Percentiles rank a stretch among this genome's conserved stretches.
Conservation (phyloP, 2,113 vertebrate genomes). For the Oenanthe melanoleuca region DNA sequence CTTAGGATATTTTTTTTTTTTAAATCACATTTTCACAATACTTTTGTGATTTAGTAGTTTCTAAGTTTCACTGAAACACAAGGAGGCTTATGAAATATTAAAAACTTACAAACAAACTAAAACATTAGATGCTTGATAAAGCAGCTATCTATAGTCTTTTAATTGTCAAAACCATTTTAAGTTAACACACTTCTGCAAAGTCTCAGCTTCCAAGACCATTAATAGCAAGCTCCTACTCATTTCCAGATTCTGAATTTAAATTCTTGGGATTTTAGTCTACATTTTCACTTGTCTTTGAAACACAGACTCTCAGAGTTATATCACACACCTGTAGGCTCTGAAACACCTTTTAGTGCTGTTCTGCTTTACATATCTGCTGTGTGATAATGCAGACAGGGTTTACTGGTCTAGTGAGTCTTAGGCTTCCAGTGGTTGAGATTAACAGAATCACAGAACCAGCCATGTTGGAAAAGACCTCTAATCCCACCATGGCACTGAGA, state of each 20-base stretch:
- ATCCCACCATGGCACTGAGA: neutral
- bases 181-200: neutral
- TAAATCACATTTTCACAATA: neutral
- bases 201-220: neutral
- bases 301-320: neutral
- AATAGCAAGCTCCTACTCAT: neutral
- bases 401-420: neutral
- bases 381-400: neutral
- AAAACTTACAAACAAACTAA: neutral
- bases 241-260: neutral
- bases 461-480: neutral
- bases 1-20: neutral
- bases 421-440: neutral
- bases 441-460: neutral
- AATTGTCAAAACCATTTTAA: neutral
- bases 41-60: neutral
- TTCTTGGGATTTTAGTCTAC: neutral
- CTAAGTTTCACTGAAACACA: neutral
- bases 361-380: neutral
- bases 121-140: neutral
- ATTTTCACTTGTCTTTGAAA: neutral
- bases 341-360: neutral
- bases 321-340: neutral
- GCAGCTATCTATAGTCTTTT: neutral
- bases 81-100: neutral